These are phyloP conservation scores for Ardeotis arabs DNA, from an alignment of 2,113 vertebrate species.

Conservation along the genomic window DNA sequence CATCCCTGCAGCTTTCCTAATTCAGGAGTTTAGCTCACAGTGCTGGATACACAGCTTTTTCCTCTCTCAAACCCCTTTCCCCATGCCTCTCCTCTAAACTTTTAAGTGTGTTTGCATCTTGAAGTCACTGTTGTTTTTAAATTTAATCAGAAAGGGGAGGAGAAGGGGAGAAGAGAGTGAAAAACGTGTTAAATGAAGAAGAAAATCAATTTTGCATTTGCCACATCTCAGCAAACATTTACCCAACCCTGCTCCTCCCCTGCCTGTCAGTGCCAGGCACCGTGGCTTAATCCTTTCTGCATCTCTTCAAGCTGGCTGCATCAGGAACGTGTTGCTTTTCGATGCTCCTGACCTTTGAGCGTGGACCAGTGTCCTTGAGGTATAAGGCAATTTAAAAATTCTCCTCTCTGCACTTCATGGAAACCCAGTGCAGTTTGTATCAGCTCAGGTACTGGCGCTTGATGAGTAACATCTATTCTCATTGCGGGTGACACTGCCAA, in stretches of 20 bases:
- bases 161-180: background rate
- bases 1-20: background rate
- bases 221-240: slow-evolving; percentile 36
- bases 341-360: slow-evolving; percentile 48
- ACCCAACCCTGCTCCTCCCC: slow-evolving; percentile 8
- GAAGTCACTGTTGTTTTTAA: slow-evolving; percentile 27
- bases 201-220: slow-evolving; percentile 63
- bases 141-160: slow-evolving; percentile 36
- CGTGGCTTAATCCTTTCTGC: slow-evolving; percentile 8
- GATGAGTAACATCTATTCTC: slow-evolving; percentile 44
- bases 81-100: background rate
- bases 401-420: slow-evolving; percentile 2
- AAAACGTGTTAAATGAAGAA: slow-evolving; percentile 49
- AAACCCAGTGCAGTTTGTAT: background rate
- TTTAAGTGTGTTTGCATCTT: background rate
- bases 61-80: background rate
- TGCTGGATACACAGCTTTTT: background rate
- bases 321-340: background rate
- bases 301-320: background rate
- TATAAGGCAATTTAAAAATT: slow-evolving; percentile 27
- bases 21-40: background rate
- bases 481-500: background rate
- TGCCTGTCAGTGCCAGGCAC: slow-evolving; percentile 18
- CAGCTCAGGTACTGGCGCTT: background rate
- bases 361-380: slow-evolving; percentile 62